phyloP scores from a whole-genome alignment of 1,140 invertebrate genomes.

The Hirudo medicinalis region DNA sequence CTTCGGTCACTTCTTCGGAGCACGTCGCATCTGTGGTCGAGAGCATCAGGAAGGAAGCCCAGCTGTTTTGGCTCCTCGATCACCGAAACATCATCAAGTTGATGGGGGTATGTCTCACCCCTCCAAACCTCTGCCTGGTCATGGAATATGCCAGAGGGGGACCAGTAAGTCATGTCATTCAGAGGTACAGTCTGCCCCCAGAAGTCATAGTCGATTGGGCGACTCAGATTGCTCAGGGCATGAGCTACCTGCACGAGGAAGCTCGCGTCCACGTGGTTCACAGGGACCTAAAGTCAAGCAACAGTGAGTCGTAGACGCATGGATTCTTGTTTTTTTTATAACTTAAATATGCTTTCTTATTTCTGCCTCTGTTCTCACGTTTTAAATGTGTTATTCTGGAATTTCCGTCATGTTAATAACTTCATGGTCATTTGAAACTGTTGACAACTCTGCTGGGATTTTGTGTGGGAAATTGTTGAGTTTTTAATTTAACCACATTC shows the following conservation, averaged over 20 bases:
- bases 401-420: too few relatives aligned
- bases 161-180: conserved; percentile 70
- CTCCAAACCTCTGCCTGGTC: conserved; percentile 82
- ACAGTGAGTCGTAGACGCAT: conserved; percentile 55
- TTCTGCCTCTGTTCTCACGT: too few relatives aligned
- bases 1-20: conserved; percentile 75
- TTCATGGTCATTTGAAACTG: too few relatives aligned
- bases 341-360: background rate
- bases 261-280: conserved; percentile 85
- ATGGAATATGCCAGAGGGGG: conserved; percentile 91
- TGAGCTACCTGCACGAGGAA: conserved; percentile 85
- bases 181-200: conserved; percentile 66
- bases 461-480: too few relatives aligned
- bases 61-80: conserved; percentile 79
- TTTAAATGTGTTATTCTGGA: too few relatives aligned
- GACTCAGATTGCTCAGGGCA: conserved; percentile 83
- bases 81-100: conserved; percentile 86
- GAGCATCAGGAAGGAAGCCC: conserved; percentile 83
- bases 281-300: conserved; percentile 89
- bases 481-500: too few relatives aligned
- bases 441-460: too few relatives aligned
- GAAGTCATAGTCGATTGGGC: conserved; percentile 90
- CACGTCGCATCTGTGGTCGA: conserved; percentile 74
- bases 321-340: background rate
- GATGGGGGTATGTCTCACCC: conserved; percentile 76